Conservation (phyloP, 1,140 invertebrate genomes). For the Epicauta chinensis region DNA sequence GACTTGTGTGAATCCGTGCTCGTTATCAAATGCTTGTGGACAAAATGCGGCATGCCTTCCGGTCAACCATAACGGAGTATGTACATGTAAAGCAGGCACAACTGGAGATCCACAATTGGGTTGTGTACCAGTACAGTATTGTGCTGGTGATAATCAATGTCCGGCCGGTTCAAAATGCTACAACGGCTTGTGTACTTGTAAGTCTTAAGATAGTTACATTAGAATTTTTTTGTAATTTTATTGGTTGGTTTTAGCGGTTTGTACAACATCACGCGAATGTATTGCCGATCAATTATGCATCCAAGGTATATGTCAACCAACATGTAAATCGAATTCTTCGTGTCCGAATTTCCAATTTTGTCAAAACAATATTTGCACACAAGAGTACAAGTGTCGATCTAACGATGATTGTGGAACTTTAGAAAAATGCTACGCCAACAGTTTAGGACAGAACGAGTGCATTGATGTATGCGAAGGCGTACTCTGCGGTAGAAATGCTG, state of each 20-base stretch:
- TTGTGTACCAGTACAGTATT: slow-evolving; percentile 73
- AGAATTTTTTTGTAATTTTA: slow-evolving; percentile 20
- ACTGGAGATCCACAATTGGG: slow-evolving; percentile 81
- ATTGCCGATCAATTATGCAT: slow-evolving; percentile 75
- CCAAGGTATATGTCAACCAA: slow-evolving; percentile 70
- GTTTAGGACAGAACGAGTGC: slow-evolving; percentile 65
- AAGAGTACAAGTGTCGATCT: slow-evolving; percentile 65
- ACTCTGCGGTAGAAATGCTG: slow-evolving; percentile 75
- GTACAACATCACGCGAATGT: slow-evolving; percentile 70
- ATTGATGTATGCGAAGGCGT: slow-evolving; percentile 60
- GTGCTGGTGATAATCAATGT: slow-evolving; percentile 68
- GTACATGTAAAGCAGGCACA: slow-evolving; percentile 71
- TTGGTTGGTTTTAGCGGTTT: slow-evolving; percentile 49
- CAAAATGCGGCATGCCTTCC: slow-evolving; percentile 66
- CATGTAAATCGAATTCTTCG: slow-evolving; percentile 65
- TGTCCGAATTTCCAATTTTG: slow-evolving; percentile 80
- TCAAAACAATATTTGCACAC: slow-evolving; percentile 72
- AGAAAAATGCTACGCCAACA: slow-evolving; percentile 62
- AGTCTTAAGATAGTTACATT: background rate
- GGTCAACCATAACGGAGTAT: slow-evolving; percentile 68
- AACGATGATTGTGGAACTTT: slow-evolving; percentile 63
- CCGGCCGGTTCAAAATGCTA: slow-evolving; percentile 73
- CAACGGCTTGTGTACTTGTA: slow-evolving; percentile 70
- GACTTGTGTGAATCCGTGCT: slow-evolving; percentile 75
- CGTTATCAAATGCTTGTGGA: slow-evolving; percentile 73